Percentiles rank a stretch among this genome's conserved stretches.
Conservation (phyloP, 2,888 invertebrate genomes). For the Trichogramma dendrolimi region DNA sequence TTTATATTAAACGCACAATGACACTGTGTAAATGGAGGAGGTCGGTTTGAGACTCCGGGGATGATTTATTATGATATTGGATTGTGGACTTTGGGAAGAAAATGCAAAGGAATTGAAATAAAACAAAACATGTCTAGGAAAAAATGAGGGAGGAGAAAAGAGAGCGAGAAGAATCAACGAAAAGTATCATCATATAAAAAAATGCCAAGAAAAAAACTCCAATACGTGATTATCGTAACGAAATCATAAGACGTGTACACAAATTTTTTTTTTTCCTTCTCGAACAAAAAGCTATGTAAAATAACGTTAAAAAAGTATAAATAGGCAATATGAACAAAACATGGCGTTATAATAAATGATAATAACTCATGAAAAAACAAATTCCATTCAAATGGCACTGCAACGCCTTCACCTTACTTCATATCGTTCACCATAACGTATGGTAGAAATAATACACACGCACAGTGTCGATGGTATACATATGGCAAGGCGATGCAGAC, state of each 20-base stretch:
- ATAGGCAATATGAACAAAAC: constrained; percentile 13
- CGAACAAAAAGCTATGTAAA: constrained; percentile 4
- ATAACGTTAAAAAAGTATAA: constrained; percentile 3
- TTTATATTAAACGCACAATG: constrained; percentile 34
- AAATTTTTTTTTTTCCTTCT: constrained; percentile 12
- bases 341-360: constrained; percentile 19
- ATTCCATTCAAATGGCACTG: constrained; percentile 19
- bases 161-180: background rate
- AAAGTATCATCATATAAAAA: no score
- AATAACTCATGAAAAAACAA: constrained; percentile 24
- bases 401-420: constrained; percentile 23
- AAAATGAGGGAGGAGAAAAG: constrained; percentile 16
- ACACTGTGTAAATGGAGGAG: constrained; percentile 27
- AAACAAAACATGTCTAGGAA: constrained; percentile 4
- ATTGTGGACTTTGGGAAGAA: constrained; percentile 24
- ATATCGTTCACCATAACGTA: constrained; percentile 33
- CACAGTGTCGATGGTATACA: no score
- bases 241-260: constrained; percentile 19
- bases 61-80: constrained; percentile 21
- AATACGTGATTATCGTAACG: no score
- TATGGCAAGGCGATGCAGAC: constrained; percentile 41
- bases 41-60: constrained; percentile 14
- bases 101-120: background rate
- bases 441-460: constrained; percentile 22
- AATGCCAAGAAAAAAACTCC: no score